Base-by-base conservation (phyloP, 1,140 invertebrate genomes). In the Atta colombica region DNA sequence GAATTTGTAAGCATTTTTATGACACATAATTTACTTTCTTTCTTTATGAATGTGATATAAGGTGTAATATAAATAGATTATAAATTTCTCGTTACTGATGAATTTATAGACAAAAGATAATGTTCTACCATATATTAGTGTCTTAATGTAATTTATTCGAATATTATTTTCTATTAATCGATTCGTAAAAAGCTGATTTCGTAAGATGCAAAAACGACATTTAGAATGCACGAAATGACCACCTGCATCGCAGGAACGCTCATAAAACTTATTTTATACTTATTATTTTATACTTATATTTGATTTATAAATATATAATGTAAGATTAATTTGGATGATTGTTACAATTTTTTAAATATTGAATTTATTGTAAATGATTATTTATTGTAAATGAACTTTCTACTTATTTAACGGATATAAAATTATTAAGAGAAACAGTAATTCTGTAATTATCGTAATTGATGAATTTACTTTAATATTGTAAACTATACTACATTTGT, bases 91-190 rank as follows among this genome's bases (percentile, higher is more conserved):
- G 45, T 53, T 66, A 21, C 53, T 18, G 28, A 53, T 68, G 31
- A 7, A n/a, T 80, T 80, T 69, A 25, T 80, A 80, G 63, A 80
- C 77, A 80, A 69, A 80, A 69, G 63, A 55, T n/a, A 80, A 69
- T 14, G 8, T 39, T 10, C 18, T 68, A 45, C 31, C 2, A 65
- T 21, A 2, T 53, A 3, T 21, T 39, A 45, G 21, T 35, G 51
- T 68, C 63, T 25, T 18, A 25, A 18, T 12, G 60, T 65, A 65
- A 68, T 69, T 68, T 80, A 68, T 66, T 68, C 28, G 31, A 68
- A 18, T 18, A 78, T n/a, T 68, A 69, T 68, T 80, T 21, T 35
- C 49, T 68, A 49, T 68, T 68, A 55, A 80, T 80, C 28, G 65
- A 68, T 80, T 53, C 49, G 49, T 39, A 69, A 49, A 55, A 69